These are phyloP conservation scores for Euura lappo DNA, from an alignment of 1,140 invertebrate species.

Conservation along the genomic window DNA sequence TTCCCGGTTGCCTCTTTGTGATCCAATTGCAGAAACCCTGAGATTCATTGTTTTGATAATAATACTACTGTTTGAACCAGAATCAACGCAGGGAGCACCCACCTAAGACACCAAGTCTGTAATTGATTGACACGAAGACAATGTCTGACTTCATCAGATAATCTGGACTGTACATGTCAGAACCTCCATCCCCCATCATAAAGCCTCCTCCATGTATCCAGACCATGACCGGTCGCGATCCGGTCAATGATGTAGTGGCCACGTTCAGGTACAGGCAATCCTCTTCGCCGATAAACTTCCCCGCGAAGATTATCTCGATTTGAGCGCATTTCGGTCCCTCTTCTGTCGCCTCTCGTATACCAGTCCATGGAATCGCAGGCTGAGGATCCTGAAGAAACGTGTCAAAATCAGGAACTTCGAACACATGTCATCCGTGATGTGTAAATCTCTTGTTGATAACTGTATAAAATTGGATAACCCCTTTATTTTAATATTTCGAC, in stretches of 20 bases:
- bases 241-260: conserved; percentile 69
- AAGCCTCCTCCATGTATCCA: conserved; percentile 77
- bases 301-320: conserved; percentile 22
- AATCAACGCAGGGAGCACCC: neutral
- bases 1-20: conserved; percentile 37
- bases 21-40: conserved; percentile 43
- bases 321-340: conserved; percentile 30
- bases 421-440: no score
- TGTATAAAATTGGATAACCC: no score
- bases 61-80: neutral
- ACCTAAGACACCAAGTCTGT: conserved; percentile 67
- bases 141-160: conserved; percentile 63
- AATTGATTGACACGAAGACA: conserved; percentile 67
- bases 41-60: neutral
- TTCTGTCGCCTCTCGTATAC: conserved; percentile 32
- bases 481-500: no score
- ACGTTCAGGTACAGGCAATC: conserved; percentile 85
- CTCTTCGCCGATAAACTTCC: conserved; percentile 60
- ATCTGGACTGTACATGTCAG: conserved; percentile 55
- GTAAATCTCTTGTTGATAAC: no score
- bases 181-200: conserved; percentile 55
- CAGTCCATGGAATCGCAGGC: conserved; percentile 35
- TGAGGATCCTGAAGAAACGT: conserved; percentile 36
- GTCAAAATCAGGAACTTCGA: no score
- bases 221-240: conserved; percentile 68